Evolutionary conservation across 2,797 vertebrate genomes (phyloP), one percentile per base, ranked within the genome.

Genomic region (Falco concolor): DNA sequence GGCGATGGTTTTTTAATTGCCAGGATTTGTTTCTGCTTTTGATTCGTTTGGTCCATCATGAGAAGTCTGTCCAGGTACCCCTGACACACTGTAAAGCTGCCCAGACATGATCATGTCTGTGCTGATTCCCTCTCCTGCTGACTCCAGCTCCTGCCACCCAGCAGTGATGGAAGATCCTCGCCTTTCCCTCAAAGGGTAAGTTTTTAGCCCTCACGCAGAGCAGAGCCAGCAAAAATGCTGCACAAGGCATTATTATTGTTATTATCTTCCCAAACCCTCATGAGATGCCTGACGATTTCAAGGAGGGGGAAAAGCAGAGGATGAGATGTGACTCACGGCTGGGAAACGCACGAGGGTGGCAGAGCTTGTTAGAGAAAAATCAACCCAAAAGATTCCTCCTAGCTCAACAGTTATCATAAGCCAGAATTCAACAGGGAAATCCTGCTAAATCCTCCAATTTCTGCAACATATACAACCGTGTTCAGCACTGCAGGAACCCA

Each of bases 61-160:
- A 64, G 76, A 49, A 57, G 32, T 2, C 17, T 2, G 8, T 1
- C 30, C 11, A 20, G 77, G 23, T 13, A 8, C 4, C 12, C 22
- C 25, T 0, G 0, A 4, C n/a, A 11, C 47, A 10, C 0, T 1
- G 7, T 1, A 10, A 21, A 8, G 36, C 44, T 67, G 27, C 34
- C 13, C 44, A 77, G 53, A 15, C 0, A 2, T 25, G 21, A 14
- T 13, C 10, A 8, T 8, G 4, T 4, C 54, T 44, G 49, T 38
- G 38, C 16, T 84, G 84, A 32, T 14, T 60, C 38, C 34, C 10
- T 28, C 52, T 32, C n/a, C 21, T 23, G 25, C 34, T 52, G 27
- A 25, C 16, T 61, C 59, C 81, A 64, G 7, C 13, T 53, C 36
- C 59, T 65, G 69, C 6, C 67, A 24, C 18, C 54, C 54, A 60